Evolutionary conservation across 2,797 vertebrate genomes (phyloP), one percentile per base, ranked within the genome.

Genomic region (Dipus sagitta): DNA sequence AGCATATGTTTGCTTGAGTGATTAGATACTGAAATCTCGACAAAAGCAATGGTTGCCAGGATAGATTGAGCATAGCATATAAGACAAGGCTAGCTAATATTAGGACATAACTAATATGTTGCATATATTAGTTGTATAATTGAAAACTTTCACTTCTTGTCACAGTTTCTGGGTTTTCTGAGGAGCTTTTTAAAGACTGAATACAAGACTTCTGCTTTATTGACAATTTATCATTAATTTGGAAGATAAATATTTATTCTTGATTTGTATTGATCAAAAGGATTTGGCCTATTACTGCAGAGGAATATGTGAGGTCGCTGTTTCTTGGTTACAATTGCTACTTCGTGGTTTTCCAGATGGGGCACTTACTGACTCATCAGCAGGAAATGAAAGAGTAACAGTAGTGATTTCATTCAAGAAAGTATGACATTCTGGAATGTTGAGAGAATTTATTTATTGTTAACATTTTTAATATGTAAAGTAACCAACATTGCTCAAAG

Each of bases 251-350:
- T 91, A 76, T 65, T 71, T 82, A 58, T 86, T 94, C 26, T 92
- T 92, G 54, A 28, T 58, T 71, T 85, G 28, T 65, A 62, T 30
- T 78, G 88, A 84, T 78, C 3, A 24, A 80, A 93, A 91, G 77
- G 32, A 24, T 82, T 75, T 85, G 38, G 60, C 23, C 23, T 77
- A 62, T 76, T 93, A 94, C 65, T 65, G 13, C 32, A 65, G 47
- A 91, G 26, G 42, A 89, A 65, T 62, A 77, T 30, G 86, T 75
- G 67, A 38, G 83, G 32, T 71, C 82, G 26, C 23, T 85, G 71
- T 95, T 88, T 92, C 79, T 94, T 88, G 82, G 75, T 88, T 92
- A 76, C n/a, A 38, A 6, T 60, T 80, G 34, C 74, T 88, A 23
- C 52, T 88, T 76, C 23, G 24, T 52, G 12, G 68, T 95, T 90